Conservation (phyloP, 2,113 vertebrate species). For the Cynoglossus semilaevis region DNA sequence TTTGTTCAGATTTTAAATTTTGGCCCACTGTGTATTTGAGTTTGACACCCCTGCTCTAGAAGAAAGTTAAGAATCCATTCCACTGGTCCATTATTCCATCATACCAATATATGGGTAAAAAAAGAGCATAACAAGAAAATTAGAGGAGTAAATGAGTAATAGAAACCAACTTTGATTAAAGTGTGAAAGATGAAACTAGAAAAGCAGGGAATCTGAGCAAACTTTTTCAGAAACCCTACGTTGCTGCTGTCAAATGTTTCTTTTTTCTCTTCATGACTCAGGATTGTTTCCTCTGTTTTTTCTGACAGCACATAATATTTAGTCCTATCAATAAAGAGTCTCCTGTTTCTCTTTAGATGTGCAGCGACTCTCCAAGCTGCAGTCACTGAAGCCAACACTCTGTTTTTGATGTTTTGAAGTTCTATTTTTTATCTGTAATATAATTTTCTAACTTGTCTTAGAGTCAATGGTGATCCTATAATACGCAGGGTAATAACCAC, state of each 20-base stretch:
- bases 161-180: constrained; percentile 29
- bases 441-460: background rate
- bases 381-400: constrained; percentile 1
- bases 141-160: constrained; percentile 33
- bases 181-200: constrained; percentile 28
- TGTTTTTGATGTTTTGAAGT: no score
- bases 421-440: background rate
- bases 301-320: constrained; percentile 10
- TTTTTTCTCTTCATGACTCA: constrained; percentile 41
- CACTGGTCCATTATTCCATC: constrained; percentile 31
- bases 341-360: constrained; percentile 11
- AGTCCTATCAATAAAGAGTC: constrained; percentile 22
- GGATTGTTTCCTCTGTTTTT: constrained; percentile 38
- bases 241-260: constrained; percentile 30
- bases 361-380: constrained; percentile 1
- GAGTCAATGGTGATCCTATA: background rate
- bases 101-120: constrained; percentile 31
- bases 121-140: constrained; percentile 14
- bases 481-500: background rate
- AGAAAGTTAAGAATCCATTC: constrained; percentile 60
- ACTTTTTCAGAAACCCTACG: constrained; percentile 7
- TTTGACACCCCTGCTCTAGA: constrained; percentile 5
- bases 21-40: no score
- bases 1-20: no score
- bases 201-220: constrained; percentile 14